Evolutionary conservation across 2,888 invertebrate genomes (phyloP).

Genomic region (Rosalia funebris): DNA sequence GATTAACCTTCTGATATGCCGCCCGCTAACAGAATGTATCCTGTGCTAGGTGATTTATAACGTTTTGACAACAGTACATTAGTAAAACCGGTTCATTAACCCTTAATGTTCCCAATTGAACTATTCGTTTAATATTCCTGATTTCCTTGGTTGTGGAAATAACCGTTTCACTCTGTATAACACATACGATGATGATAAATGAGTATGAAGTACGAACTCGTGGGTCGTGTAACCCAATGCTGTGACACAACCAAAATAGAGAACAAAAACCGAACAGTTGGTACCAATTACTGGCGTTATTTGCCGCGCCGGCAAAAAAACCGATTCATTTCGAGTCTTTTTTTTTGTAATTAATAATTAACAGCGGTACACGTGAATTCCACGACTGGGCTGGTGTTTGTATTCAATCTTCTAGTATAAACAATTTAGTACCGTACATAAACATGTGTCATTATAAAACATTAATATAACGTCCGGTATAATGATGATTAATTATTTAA

Average conservation of each 20-base stretch:
- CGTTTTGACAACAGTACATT: background rate
- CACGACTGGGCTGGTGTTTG: conserved; percentile 32
- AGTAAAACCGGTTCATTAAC: background rate
- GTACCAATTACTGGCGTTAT: conserved; percentile 22
- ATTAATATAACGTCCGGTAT: conserved; percentile 61
- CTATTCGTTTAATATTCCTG: background rate
- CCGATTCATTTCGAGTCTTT: conserved; percentile 11
- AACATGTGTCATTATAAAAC: conserved; percentile 62
- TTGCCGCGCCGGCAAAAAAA: conserved; percentile 13
- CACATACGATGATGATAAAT: background rate
- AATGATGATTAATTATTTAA: conserved; percentile 64
- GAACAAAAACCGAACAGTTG: conserved; percentile 31
- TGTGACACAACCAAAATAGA: background rate
- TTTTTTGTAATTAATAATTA: conserved; percentile 30
- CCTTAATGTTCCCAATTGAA: background rate
- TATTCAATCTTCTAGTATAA: conserved; percentile 37
- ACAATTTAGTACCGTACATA: conserved; percentile 53
- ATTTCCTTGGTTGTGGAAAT: background rate
- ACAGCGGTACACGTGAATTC: conserved; percentile 20
- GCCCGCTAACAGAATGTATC: too few species aligned
- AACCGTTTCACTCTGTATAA: background rate
- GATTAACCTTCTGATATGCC: too few species aligned
- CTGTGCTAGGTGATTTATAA: background rate
- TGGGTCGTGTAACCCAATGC: background rate
- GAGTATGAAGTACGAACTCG: conserved; percentile 1